Base-by-base conservation (phyloP, 2,888 invertebrate genomes). In the Endotricha flammealis region DNA sequence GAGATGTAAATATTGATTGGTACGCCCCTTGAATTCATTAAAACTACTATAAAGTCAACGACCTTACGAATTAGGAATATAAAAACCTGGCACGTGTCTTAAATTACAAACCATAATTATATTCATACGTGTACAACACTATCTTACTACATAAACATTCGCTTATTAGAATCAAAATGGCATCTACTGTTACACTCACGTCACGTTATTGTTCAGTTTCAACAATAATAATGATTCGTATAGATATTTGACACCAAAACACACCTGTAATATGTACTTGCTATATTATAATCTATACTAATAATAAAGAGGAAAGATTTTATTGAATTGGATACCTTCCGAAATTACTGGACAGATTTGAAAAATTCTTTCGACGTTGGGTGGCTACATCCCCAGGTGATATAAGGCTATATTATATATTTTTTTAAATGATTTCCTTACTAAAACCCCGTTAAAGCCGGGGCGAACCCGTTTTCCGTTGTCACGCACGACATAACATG, bases 11-110 rank as follows among this genome's bases (percentile, higher is more conserved):
- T 11, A 25, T 22, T 12, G 9, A 10, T 23, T 11, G 23, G 23
- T 29, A 22, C 32, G n/a, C n/a, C n/a, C n/a, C n/a, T n/a, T 22
- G 10, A 16, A 16, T 16, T 6, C 16, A 16, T 6, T 16, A 16
- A 16, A 16, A 20, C 3, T n/a, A 20, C 20, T 20, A 20, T 20
- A 4, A 20, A 7, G 20, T 20, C 20, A 20, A 20, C 20, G n/a
- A 20, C 20, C 20, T 20, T 6, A 20, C n/a, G n/a, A 23, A 3
- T 23, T 17, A 32, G 29, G 32, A 39, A 34, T 22, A 39, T 28
- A 31, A 32, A 22, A 10, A n/a, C 12, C 23, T 24, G 16, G 16
- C 6, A 37, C 28, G 17, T 38, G 12, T 30, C 25, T 20, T 20
- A 25, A 25, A 25, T 25, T 25, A 25, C 25, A 9, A 12, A 12